phyloP scores from a whole-genome alignment of 2,888 invertebrate species.

The Coronaproctus castanopsis region DNA sequence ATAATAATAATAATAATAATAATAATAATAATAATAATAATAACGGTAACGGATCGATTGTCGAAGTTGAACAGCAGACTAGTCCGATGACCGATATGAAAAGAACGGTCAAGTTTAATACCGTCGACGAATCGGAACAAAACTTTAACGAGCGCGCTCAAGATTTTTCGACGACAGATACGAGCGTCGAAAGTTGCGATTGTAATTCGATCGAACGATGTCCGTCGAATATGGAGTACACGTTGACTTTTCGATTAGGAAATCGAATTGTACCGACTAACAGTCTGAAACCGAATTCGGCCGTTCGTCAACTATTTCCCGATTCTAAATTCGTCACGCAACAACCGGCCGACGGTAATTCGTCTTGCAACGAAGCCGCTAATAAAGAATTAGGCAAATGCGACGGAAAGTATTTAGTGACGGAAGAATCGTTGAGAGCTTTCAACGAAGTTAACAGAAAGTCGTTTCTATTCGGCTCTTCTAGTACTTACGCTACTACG shows the following conservation, averaged over 20 bases:
- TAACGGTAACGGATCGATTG: no score
- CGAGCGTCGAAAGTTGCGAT: slow-evolving; percentile 16
- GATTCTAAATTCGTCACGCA: slow-evolving; percentile 37
- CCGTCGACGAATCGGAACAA: slow-evolving; percentile 3
- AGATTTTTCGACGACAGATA: slow-evolving; percentile 8
- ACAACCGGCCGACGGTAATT: slow-evolving; percentile 30
- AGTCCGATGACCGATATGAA: slow-evolving; percentile 26
- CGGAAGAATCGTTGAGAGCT: slow-evolving; percentile 52
- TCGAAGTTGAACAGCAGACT: slow-evolving; percentile 5
- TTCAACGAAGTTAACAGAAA: slow-evolving; percentile 29
- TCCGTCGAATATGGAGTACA: slow-evolving; percentile 28
- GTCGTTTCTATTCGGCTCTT: slow-evolving; percentile 7
- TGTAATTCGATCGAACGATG: slow-evolving; percentile 20
- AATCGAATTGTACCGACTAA: slow-evolving; percentile 30
- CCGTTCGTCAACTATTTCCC: slow-evolving; percentile 64
- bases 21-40: no score
- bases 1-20: no score
- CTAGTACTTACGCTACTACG: slow-evolving; percentile 41
- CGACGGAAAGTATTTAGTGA: slow-evolving; percentile 36
- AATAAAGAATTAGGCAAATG: slow-evolving; percentile 26
- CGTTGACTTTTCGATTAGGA: slow-evolving; percentile 35
- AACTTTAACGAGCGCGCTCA: neutral
- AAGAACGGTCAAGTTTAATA: slow-evolving; percentile 15
- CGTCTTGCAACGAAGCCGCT: slow-evolving; percentile 24
- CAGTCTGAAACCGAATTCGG: slow-evolving; percentile 37